A percentile compares a stretch with the other conserved stretches of the same genome.
These are phyloP conservation scores for Montipora cactus DNA, from an alignment of 64 coral and sea anemone species.

Conservation along the genomic window DNA sequence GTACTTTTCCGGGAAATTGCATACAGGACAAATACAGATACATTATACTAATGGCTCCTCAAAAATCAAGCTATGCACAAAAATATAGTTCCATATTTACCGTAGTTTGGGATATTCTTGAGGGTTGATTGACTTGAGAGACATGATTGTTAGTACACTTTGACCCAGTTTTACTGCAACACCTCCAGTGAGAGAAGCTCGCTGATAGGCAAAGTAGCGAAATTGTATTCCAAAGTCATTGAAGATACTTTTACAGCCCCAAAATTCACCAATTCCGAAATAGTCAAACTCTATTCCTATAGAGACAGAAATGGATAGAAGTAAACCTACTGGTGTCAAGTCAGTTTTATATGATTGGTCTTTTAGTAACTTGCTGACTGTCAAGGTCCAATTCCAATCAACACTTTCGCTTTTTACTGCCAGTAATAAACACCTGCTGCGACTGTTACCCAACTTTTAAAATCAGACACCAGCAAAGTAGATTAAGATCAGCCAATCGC, in stretches of 20 bases:
- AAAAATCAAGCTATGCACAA: neutral
- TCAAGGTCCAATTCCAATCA: no score
- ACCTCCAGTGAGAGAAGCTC: conserved; percentile 43
- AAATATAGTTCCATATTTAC: neutral
- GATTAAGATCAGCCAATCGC: no score
- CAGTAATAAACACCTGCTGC: no score
- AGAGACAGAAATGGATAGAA: neutral
- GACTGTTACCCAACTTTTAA: no score
- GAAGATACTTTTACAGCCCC: conserved; percentile 53
- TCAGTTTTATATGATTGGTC: no score
- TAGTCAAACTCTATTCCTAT: conserved; percentile 59
- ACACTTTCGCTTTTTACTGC: no score
- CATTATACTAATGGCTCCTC: no score
- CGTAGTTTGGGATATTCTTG: conserved; percentile 23
- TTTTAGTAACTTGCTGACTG: no score
- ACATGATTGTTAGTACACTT: conserved; percentile 34
- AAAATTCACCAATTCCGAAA: conserved; percentile 69
- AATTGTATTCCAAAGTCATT: conserved; percentile 63
- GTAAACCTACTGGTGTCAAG: neutral
- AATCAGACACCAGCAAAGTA: no score
- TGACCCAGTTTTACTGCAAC: conserved; percentile 31
- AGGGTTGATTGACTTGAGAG: neutral
- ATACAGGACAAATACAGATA: no score
- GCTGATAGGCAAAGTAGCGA: conserved; percentile 51
- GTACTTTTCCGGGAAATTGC: no score